Conservation (phyloP, 1,140 invertebrate species). For the Araneus ventricosus region DNA sequence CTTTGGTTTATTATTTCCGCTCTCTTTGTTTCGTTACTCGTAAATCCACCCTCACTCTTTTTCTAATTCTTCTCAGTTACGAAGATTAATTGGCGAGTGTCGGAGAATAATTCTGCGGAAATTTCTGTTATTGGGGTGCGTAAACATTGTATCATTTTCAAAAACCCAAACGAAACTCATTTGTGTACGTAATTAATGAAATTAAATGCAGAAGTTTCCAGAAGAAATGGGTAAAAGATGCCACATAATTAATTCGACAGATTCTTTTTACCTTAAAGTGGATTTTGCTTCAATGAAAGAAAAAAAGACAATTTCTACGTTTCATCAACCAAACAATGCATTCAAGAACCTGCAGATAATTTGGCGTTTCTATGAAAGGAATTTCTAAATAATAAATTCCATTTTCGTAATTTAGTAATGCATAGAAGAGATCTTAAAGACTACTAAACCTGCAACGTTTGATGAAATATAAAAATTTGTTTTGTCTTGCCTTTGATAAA, state of each 20-base stretch:
- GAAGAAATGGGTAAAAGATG: background rate
- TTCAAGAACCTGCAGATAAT: too few relatives aligned
- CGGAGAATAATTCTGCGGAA: background rate
- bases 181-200: background rate
- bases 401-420: too few relatives aligned
- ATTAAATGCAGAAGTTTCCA: background rate
- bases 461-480: too few relatives aligned
- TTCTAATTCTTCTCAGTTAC: background rate
- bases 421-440: too few relatives aligned
- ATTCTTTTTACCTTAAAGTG: too few relatives aligned
- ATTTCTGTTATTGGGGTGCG: background rate
- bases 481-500: too few relatives aligned
- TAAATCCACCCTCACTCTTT: background rate
- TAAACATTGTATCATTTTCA: background rate
- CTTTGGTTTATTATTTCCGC: background rate
- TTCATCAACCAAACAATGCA: too few relatives aligned
- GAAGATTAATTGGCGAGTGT: slow-evolving; percentile 6
- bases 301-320: too few relatives aligned
- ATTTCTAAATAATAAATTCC: too few relatives aligned
- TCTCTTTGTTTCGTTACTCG: background rate
- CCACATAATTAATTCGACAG: background rate
- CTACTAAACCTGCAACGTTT: too few relatives aligned
- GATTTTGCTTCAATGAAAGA: too few relatives aligned
- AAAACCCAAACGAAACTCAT: background rate
- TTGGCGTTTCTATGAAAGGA: too few relatives aligned